Evolutionary conservation across 2,797 vertebrate genomes (phyloP), one percentile per base, ranked within the genome.

Genomic region (Galaxias olidus): DNA sequence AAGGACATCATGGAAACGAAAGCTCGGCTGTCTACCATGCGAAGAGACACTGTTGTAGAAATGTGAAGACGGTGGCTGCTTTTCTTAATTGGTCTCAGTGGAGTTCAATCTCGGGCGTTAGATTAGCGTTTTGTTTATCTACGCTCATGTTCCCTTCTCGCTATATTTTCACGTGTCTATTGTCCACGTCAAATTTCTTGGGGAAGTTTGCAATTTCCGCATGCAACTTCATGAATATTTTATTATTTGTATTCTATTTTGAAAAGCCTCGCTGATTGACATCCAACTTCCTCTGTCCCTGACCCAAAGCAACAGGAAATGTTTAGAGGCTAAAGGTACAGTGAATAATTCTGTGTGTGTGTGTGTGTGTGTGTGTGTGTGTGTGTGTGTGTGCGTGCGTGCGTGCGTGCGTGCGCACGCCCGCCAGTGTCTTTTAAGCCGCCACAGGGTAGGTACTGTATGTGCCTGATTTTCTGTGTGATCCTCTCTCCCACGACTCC

Each of bases 361-460:
- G 58, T n/a, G 51, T 45, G 15, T 30, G 6, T 63, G 44, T 40
- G 49, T 51, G 52, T 71, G 49, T 52, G 44, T 66, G 18, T 48
- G 55, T 19, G 44, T 49, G 48, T 40, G 7, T 44, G 19, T 47
- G 45, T 47, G 45, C 13, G 45, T 47, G 45, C 13, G 49, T 70
- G 47, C 49, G 59, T 62, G 45, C 47, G 56, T 13, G 49, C 19
- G 42, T 42, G 1, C 60, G 30, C 30, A 30, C 30, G 30, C 30
- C 3, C 30, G 30, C 30, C 3, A 2, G 30, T 6, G 30, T n/a
- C n/a, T n/a, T 47, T 50, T 50, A 9, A 43, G 61, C 58, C 54
- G 55, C 59, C 10, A 17, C 43, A 11, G 63, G 75, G 71, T 76
- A 73, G 72, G 72, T 80, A 73, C n/a, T n/a, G n/a, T n/a, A n/a